A percentile compares a stretch with the other conserved stretches of the same genome.
These are phyloP conservation scores for Polydrusus tereticollis DNA, from an alignment of 2,888 invertebrate species.

Conservation along the genomic window DNA sequence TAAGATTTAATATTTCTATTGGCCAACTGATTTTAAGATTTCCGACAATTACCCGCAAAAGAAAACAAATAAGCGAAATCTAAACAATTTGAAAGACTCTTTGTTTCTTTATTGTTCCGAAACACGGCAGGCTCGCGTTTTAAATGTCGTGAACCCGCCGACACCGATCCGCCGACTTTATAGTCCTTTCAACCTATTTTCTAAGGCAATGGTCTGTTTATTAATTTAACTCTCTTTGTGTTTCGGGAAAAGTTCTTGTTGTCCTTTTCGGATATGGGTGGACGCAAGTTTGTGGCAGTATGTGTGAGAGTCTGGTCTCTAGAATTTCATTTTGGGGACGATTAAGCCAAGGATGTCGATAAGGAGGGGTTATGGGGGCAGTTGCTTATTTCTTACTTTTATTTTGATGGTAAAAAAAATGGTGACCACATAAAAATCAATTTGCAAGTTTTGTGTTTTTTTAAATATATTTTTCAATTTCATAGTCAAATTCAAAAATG, in stretches of 20 bases:
- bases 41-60: background rate
- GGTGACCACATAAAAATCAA: too few relatives aligned
- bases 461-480: too few relatives aligned
- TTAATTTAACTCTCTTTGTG: constrained; percentile 23
- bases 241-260: constrained; percentile 1
- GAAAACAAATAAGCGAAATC: background rate
- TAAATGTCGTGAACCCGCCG: background rate
- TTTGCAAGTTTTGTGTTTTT: too few relatives aligned
- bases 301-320: too few relatives aligned
- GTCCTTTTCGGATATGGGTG: constrained; percentile 16
- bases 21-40: too few relatives aligned
- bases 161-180: constrained; percentile 4
- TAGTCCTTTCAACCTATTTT: constrained; percentile 17
- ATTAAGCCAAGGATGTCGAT: too few relatives aligned
- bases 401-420: too few relatives aligned
- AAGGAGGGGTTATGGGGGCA: too few relatives aligned
- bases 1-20: too few relatives aligned
- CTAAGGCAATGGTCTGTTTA: constrained; percentile 23
- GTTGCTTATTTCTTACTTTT: too few relatives aligned
- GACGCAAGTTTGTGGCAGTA: background rate
- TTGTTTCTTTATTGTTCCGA: background rate
- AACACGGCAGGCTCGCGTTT: background rate
- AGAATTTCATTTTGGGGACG: too few relatives aligned
- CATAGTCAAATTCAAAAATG: too few relatives aligned
- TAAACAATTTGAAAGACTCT: background rate